A percentile compares a stretch with the other conserved stretches of the same genome.
These are phyloP conservation scores for Lepilemur ruficaudatus DNA, from an alignment of 2,797 vertebrate genomes.

Conservation along the genomic window DNA sequence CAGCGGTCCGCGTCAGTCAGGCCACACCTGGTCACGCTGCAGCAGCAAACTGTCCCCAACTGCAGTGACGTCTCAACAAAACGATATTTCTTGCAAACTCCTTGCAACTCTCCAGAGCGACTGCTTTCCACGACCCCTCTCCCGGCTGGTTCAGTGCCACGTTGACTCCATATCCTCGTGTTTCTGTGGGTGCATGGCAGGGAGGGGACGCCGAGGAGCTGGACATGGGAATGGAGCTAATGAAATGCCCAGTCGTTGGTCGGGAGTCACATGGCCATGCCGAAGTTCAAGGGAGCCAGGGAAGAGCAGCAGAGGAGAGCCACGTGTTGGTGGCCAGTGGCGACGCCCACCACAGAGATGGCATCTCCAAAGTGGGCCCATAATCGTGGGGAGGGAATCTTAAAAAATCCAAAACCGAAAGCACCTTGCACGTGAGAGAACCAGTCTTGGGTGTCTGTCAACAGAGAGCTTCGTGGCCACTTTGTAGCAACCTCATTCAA, in stretches of 20 bases:
- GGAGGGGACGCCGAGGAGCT: not conserved
- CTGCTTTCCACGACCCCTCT: not conserved
- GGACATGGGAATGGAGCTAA: not conserved
- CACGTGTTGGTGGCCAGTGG: not conserved
- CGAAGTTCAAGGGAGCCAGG: not conserved
- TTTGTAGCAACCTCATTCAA: not conserved
- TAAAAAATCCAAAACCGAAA: not conserved
- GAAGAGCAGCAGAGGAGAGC: not conserved
- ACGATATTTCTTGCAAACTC: no score
- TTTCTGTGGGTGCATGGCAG: not conserved
- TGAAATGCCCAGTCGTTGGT: not conserved
- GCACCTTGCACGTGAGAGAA: not conserved
- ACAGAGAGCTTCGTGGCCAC: not conserved
- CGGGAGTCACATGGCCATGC: not conserved
- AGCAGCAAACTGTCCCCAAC: not conserved
- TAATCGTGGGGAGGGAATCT: not conserved
- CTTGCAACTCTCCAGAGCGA: not conserved
- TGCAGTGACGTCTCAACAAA: fast-evolving
- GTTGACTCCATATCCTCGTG: not conserved
- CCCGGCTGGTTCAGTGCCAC: not conserved
- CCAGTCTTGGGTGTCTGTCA: not conserved
- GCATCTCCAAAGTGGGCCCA: not conserved
- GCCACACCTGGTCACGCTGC: no score
- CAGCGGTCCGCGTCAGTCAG: no score
- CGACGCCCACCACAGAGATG: not conserved